These are phyloP conservation scores for Cheilosia vernalis DNA, from an alignment of 2,888 invertebrate genomes.

Conservation along the genomic window DNA sequence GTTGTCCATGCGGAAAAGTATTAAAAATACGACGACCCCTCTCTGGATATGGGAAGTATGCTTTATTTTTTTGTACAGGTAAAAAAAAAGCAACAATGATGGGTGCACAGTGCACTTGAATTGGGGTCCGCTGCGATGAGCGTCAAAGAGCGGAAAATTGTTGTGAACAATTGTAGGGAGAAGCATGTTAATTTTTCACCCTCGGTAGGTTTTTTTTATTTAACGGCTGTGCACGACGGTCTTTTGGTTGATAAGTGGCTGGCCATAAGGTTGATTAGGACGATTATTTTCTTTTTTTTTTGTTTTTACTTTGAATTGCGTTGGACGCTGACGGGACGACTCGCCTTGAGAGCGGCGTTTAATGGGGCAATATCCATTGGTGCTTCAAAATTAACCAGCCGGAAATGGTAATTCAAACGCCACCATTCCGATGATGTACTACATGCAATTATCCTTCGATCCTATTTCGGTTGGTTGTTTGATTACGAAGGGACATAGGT, in stretches of 20 bases:
- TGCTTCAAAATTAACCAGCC: conserved; percentile 64
- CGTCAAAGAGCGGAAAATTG: conserved; percentile 74
- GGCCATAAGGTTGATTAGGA: conserved; percentile 70
- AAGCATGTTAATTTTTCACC: conserved; percentile 70
- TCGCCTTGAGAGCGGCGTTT: conserved; percentile 53
- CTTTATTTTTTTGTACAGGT: conserved; percentile 27
- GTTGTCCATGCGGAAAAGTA: conserved; percentile 71
- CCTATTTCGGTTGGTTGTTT: background rate
- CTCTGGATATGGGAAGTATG: conserved; percentile 25
- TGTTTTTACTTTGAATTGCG: background rate
- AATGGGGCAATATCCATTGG: conserved; percentile 52
- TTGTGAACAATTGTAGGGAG: conserved; percentile 4
- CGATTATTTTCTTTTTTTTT: background rate
- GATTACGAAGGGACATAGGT: background rate
- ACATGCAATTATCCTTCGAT: conserved; percentile 36
- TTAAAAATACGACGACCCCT: conserved; percentile 24
- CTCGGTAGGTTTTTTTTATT: conserved; percentile 33
- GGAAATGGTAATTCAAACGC: conserved; percentile 75
- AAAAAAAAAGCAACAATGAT: conserved; percentile 43
- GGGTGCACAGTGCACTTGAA: conserved; percentile 38
- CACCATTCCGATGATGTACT: conserved; percentile 37
- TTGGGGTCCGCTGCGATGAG: conserved; percentile 43
- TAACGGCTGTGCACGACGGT: too few species aligned
- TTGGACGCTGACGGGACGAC: conserved; percentile 10
- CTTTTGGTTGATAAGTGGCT: conserved; percentile 60